A percentile compares a stretch with the other conserved stretches of the same genome.
phyloP scores from a whole-genome alignment of 1,140 invertebrate species.

The Diorhabda sublineata region DNA sequence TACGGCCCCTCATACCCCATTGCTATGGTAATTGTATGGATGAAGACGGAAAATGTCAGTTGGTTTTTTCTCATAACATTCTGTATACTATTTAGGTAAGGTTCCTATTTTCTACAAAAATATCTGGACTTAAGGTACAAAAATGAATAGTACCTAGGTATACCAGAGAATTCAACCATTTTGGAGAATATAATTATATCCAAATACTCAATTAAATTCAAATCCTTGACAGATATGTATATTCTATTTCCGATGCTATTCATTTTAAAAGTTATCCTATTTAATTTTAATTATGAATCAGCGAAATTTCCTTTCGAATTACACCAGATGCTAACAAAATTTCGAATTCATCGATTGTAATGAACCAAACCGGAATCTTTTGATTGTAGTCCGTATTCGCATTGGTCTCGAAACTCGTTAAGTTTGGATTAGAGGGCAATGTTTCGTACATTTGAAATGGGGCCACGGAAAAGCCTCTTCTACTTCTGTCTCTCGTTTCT shows the following conservation, averaged over 20 bases:
- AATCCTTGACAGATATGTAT: too few species aligned
- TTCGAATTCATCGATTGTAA: not conserved
- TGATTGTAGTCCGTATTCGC: not conserved
- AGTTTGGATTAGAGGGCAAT: slow-evolving; percentile 2
- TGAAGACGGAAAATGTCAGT: not conserved
- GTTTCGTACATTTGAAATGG: slow-evolving; percentile 5
- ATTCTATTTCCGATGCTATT: too few species aligned
- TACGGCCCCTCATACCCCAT: not conserved
- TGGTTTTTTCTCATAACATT: not conserved
- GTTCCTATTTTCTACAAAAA: too few species aligned
- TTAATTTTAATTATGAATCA: too few species aligned
- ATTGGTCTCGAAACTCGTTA: not conserved
- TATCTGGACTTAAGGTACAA: too few species aligned
- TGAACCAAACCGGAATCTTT: not conserved
- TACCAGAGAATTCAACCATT: too few species aligned
- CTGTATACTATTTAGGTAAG: too few species aligned
- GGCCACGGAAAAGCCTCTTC: not conserved
- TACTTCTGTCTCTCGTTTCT: not conserved
- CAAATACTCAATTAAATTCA: too few species aligned
- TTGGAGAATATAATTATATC: too few species aligned
- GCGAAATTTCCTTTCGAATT: not conserved
- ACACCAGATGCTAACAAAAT: not conserved
- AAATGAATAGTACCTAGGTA: too few species aligned
- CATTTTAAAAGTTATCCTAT: too few species aligned
- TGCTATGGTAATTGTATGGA: not conserved